A percentile compares a stretch with the other conserved stretches of the same genome.
phyloP scores from a whole-genome alignment of 2,113 vertebrate genomes.

The Podiceps cristatus region DNA sequence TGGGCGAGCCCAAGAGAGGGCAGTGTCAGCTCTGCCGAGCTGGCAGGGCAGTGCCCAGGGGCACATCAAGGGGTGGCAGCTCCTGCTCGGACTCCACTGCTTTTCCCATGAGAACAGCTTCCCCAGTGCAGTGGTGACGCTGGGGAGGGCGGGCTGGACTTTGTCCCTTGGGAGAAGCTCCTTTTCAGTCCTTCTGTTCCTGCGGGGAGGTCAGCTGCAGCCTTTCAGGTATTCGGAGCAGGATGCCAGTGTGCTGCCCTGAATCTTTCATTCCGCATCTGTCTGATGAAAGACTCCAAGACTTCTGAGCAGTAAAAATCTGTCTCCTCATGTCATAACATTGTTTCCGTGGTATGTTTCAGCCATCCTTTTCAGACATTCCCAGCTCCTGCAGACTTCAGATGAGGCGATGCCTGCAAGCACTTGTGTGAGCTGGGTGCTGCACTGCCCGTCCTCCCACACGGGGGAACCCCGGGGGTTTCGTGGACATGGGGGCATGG shows the following conservation, averaged over 20 bases:
- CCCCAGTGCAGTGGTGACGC: accelerated
- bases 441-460: background rate
- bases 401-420: background rate
- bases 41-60: background rate
- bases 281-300: background rate
- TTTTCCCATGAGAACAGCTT: background rate
- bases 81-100: background rate
- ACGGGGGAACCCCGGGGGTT: accelerated
- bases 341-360: background rate
- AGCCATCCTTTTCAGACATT: accelerated
- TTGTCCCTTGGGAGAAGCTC: background rate
- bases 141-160: background rate
- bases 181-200: background rate
- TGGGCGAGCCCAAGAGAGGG: background rate
- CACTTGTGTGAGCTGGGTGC: accelerated
- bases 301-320: background rate
- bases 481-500: background rate
- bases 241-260: accelerated
- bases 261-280: background rate
- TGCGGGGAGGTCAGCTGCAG: accelerated
- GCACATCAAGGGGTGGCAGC: background rate
- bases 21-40: background rate
- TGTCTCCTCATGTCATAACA: background rate
- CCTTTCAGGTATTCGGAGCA: background rate
- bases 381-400: background rate